Conservation (phyloP, 2,797 vertebrate genomes). For the Pogoniulus pusillus region DNA sequence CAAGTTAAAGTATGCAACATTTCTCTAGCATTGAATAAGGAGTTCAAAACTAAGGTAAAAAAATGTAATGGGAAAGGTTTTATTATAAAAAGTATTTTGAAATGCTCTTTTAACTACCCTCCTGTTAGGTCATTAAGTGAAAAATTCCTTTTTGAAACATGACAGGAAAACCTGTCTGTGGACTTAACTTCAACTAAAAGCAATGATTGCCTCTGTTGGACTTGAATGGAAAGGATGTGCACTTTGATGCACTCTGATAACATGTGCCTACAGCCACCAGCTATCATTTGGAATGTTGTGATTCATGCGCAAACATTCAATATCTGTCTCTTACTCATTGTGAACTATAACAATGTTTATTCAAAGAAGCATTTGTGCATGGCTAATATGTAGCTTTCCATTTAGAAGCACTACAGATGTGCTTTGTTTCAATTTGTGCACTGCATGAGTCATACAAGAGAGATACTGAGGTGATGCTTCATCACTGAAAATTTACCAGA, state of each 20-base stretch:
- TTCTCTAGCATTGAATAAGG: background rate
- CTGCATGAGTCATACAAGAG: background rate
- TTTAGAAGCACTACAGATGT: background rate
- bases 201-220: background rate
- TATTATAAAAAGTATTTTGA: background rate
- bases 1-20: background rate
- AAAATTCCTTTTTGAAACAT: background rate
- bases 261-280: background rate
- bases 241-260: background rate
- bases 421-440: background rate
- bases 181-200: background rate
- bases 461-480: background rate
- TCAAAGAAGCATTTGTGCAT: background rate
- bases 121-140: background rate
- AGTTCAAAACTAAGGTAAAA: background rate
- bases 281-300: background rate
- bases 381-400: background rate
- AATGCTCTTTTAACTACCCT: background rate
- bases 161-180: background rate
- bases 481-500: background rate
- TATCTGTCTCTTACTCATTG: background rate
- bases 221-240: background rate
- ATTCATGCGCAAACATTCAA: background rate
- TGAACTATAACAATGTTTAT: background rate
- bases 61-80: background rate